phyloP scores from a whole-genome alignment of 2,888 invertebrate genomes.

The Dyspetes luteomarginatus region DNA sequence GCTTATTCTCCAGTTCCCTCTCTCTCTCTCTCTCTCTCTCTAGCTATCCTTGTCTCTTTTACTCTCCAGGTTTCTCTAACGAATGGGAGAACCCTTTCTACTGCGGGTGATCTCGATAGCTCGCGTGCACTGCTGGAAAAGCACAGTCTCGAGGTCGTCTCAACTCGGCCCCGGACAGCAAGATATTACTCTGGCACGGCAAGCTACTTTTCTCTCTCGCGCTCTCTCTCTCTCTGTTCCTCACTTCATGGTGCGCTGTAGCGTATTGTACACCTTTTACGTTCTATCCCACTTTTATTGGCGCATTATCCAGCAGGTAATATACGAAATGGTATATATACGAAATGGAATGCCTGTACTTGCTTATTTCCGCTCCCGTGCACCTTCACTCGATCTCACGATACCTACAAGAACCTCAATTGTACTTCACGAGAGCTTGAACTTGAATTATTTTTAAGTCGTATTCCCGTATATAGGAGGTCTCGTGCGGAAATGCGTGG shows the following conservation, averaged over 20 bases:
- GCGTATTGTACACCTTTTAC: constrained; percentile 34
- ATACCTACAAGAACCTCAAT: constrained; percentile 10
- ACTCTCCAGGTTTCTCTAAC: constrained; percentile 45
- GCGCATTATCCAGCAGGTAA: constrained; percentile 61
- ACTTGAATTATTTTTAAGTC: constrained; percentile 12
- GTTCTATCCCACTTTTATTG: constrained; percentile 66
- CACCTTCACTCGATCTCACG: constrained; percentile 4
- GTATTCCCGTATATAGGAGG: no score
- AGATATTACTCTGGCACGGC: constrained; percentile 36
- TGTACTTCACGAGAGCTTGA: constrained; percentile 5
- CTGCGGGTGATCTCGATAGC: constrained; percentile 50
- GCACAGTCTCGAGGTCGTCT: constrained; percentile 41
- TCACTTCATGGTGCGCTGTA: constrained; percentile 4
- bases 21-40: constrained; percentile 6
- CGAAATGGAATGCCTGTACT: constrained; percentile 24
- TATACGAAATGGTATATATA: constrained; percentile 16
- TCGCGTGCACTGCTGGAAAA: constrained; percentile 47
- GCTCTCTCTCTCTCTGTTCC: not conserved
- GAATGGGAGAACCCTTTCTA: constrained; percentile 62
- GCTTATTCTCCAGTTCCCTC: constrained; percentile 32
- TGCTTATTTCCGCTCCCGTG: constrained; percentile 18
- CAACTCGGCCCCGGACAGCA: constrained; percentile 18
- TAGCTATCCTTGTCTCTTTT: not conserved
- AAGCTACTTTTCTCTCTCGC: constrained; percentile 15
- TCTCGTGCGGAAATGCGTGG: no score